phyloP scores from a whole-genome alignment of 2,888 invertebrate genomes.

The Eustalomyia histrio region DNA sequence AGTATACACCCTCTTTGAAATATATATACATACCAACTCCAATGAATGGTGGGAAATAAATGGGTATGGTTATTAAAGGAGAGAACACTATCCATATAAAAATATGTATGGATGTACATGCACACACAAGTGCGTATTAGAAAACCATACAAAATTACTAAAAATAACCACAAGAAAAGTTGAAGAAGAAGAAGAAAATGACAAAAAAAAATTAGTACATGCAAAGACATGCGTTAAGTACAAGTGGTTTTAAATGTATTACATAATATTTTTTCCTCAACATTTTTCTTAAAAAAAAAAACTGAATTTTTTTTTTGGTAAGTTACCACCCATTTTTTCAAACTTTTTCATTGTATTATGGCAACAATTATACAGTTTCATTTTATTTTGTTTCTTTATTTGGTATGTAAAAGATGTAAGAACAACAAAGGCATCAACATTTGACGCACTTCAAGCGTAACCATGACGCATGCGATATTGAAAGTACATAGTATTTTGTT shows the following conservation, averaged over 20 bases:
- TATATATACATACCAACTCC: constrained; percentile 19
- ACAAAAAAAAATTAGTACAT: constrained; percentile 24
- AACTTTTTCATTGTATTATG: constrained; percentile 41
- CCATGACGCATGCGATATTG: constrained; percentile 68
- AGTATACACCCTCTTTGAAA: constrained; percentile 58
- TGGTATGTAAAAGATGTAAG: constrained; percentile 29
- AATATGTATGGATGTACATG: not conserved
- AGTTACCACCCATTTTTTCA: constrained; percentile 70
- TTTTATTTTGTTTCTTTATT: constrained; percentile 17
- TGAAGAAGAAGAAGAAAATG: constrained; percentile 17
- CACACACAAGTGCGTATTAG: constrained; percentile 58
- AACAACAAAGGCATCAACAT: constrained; percentile 56
- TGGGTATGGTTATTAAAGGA: constrained; percentile 24
- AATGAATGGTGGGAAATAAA: not conserved
- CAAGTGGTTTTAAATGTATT: constrained; percentile 39
- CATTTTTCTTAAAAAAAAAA: not conserved
- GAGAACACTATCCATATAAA: constrained; percentile 15
- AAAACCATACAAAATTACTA: constrained; percentile 56
- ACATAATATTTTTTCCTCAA: constrained; percentile 21
- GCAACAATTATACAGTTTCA: constrained; percentile 42
- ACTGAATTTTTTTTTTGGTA: constrained; percentile 22
- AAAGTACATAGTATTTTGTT: constrained; percentile 20
- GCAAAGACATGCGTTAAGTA: constrained; percentile 58
- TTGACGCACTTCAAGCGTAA: constrained; percentile 67
- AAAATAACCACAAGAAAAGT: constrained; percentile 50